Conservation (phyloP, 2,797 vertebrate species). For the Varecia variegata region DNA sequence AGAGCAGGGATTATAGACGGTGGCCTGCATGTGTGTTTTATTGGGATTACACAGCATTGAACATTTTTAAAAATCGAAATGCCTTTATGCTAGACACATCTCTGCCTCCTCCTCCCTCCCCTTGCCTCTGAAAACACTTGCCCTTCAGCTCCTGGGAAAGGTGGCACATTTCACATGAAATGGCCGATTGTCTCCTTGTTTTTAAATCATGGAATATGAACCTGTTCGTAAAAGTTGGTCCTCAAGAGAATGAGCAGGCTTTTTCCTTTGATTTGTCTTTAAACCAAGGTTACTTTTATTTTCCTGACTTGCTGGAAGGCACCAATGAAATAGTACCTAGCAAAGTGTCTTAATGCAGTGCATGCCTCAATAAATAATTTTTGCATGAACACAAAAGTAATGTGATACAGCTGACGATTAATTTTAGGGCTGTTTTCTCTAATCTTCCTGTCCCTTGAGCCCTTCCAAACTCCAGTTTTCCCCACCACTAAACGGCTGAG, state of each 20-base stretch:
- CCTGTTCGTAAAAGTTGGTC: background rate
- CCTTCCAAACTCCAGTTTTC: background rate
- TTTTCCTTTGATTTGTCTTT: slow-evolving; percentile 29
- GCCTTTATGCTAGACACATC: background rate
- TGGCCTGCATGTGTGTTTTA: background rate
- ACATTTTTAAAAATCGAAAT: background rate
- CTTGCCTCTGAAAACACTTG: background rate
- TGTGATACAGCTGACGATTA: background rate
- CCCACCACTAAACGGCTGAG: background rate
- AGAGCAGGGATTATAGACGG: background rate
- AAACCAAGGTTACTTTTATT: slow-evolving; percentile 13
- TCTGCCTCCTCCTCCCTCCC: background rate
- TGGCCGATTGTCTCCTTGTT: background rate
- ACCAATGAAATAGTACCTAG: background rate
- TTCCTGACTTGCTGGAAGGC: background rate
- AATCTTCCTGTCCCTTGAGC: background rate
- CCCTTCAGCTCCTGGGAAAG: background rate
- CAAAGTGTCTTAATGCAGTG: background rate
- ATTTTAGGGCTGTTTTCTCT: background rate
- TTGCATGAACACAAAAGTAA: slow-evolving; percentile 11
- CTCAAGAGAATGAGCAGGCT: background rate
- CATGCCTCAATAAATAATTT: background rate
- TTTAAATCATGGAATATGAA: background rate
- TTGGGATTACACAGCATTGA: background rate
- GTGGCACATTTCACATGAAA: background rate